A percentile compares a stretch with the other conserved stretches of the same genome.
These are phyloP conservation scores for Oncorhynchus tshawytscha DNA, from an alignment of 2,113 vertebrate species.

Conservation along the genomic window DNA sequence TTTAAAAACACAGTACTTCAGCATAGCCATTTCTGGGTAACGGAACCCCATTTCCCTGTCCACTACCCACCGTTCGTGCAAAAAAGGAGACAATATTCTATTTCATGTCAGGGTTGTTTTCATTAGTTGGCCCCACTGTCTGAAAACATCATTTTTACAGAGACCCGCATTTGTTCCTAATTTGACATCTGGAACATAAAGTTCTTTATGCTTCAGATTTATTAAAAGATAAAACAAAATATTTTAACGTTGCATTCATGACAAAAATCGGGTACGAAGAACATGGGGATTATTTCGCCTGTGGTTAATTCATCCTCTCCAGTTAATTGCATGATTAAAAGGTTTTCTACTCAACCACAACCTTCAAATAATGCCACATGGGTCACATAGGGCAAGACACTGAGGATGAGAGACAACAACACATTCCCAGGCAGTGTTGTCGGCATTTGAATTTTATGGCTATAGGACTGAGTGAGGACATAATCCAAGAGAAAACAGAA, in stretches of 20 bases:
- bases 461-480: too few relatives aligned
- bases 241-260: slow-evolving; percentile 18
- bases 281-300: neutral
- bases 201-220: slow-evolving; percentile 17
- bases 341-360: slow-evolving; percentile 12
- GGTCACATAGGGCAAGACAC: neutral
- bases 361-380: slow-evolving; percentile 22
- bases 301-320: slow-evolving; percentile 17
- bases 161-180: neutral
- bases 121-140: neutral
- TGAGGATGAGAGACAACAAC: neutral
- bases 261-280: slow-evolving; percentile 15
- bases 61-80: neutral
- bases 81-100: neutral
- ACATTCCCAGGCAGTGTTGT: neutral
- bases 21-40: neutral
- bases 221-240: slow-evolving; percentile 36
- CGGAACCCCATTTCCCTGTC: neutral
- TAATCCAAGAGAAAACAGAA: neutral
- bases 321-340: slow-evolving; percentile 47
- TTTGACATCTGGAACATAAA: slow-evolving; percentile 43
- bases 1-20: neutral
- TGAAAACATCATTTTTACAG: neutral
- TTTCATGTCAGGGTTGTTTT: slow-evolving; percentile 4
- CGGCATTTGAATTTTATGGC: neutral